Percentiles rank a stretch among this genome's conserved stretches.
Conservation (phyloP, 2,113 vertebrate genomes). For the Zootoca vivipara region DNA sequence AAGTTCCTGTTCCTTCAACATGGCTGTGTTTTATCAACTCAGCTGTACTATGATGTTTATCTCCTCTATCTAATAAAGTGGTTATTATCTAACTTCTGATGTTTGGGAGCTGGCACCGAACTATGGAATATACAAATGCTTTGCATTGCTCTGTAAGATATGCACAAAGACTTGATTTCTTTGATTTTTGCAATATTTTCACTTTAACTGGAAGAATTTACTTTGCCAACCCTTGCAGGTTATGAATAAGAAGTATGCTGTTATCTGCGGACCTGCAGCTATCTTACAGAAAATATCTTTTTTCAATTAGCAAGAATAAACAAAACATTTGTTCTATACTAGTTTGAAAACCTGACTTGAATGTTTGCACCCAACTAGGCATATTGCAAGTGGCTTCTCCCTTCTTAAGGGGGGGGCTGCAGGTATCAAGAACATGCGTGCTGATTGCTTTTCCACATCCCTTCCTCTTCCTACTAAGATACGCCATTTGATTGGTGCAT, state of each 20-base stretch:
- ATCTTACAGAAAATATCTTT: neutral
- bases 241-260: constrained; percentile 21
- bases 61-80: constrained; percentile 48
- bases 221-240: neutral
- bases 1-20: constrained; percentile 24
- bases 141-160: neutral
- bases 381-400: constrained; percentile 38
- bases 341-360: constrained; percentile 29
- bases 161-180: neutral
- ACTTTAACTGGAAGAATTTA: constrained; percentile 26
- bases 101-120: constrained; percentile 24
- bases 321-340: constrained; percentile 55
- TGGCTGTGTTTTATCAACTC: neutral
- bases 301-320: constrained; percentile 49
- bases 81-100: constrained; percentile 31
- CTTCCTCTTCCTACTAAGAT: constrained; percentile 66
- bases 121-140: neutral
- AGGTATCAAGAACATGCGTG: constrained; percentile 59
- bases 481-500: constrained; percentile 84
- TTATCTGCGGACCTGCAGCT: constrained; percentile 33
- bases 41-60: constrained; percentile 9
- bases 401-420: constrained; percentile 52
- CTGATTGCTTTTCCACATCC: constrained; percentile 63
- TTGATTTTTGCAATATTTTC: constrained; percentile 30
- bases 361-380: constrained; percentile 51